Base-by-base conservation (phyloP, 2,888 invertebrate species). In the Yponomeuta malinellus region DNA sequence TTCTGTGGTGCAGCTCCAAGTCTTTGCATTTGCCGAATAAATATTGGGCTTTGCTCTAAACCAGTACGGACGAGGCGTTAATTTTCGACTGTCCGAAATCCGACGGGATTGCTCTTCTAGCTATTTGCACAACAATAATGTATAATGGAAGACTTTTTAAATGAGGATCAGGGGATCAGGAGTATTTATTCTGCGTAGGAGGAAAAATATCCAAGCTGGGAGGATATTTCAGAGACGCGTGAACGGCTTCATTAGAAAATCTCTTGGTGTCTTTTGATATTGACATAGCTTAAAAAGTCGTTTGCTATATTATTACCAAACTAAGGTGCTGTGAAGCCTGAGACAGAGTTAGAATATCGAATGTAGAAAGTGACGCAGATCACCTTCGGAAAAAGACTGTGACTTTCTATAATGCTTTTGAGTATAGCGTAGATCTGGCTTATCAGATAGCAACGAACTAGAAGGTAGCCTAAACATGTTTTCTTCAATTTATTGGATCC, bases 21-120 rank as follows among this genome's bases (percentile, higher is more conserved):
- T 82, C 83, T 87, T 84, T 85, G 83, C 86, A 86, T 83, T 83
- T 82, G 81, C 82, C 83, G 83, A 85, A 86, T 86, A 88, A 88
- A 88, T 87, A 86, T 87, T 88, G 84, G 85, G 81, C 79, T 81
- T 83, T 81, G 82, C 83, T 81, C 78, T 81, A 78, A 79, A 74
- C 73, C 73, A 37, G 68, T 33, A 37, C 31, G 52, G 52, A 59
- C 52, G 52, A 59, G 52, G 68, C 33, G 68, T 68, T 68, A 68
- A 68, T 68, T 68, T 68, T 65, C 65, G 52, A 59, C 52, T 59
- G 52, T 59, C 52, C 52, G 15, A 59, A 59, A 59, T 59, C 52
- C 52, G 12, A 59, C 52, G 52, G 52, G 52, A 59, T 59, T 59
- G 52, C 52, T 59, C 52, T 59, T 59, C 52, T 59, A 59, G 52